These are phyloP conservation scores for Lophura nycthemera DNA, from an alignment of 2,113 vertebrate species.

Conservation along the genomic window DNA sequence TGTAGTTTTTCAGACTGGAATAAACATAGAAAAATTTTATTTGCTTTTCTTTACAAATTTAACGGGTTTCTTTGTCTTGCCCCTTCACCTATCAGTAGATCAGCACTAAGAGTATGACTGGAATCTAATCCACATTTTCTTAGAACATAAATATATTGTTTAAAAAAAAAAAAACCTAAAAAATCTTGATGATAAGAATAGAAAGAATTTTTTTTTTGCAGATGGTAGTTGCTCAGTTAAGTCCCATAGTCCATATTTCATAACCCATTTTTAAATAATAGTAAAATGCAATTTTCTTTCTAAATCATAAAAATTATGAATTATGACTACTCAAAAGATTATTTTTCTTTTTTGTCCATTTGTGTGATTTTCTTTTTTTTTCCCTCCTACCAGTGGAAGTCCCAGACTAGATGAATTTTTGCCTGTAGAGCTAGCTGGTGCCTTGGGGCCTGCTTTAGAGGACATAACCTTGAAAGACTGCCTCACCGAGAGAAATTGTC, in stretches of 20 bases:
- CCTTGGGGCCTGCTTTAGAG: not conserved
- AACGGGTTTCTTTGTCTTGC: not conserved
- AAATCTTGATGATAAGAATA: accelerated
- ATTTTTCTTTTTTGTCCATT: not conserved
- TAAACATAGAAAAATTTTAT: not conserved
- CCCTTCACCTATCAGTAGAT: not conserved
- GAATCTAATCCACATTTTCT: not conserved
- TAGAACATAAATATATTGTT: not conserved
- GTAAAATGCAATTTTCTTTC: not conserved
- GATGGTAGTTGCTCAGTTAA: not conserved
- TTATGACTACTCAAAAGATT: not conserved
- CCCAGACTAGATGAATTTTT: not conserved
- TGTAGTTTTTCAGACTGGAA: not conserved
- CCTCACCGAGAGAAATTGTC: not conserved
- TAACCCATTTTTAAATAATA: not conserved
- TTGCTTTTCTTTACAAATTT: not conserved
- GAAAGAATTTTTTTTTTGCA: not conserved
- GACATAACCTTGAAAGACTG: not conserved
- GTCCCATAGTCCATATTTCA: not conserved
- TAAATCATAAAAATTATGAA: not conserved
- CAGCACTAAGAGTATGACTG: not conserved
- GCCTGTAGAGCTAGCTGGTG: not conserved
- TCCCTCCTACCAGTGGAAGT: not conserved
- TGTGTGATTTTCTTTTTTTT: not conserved
- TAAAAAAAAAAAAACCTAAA: not conserved